Percentiles rank a stretch among this genome's conserved stretches.
These are phyloP conservation scores for Steinernema feltiae DNA, from an alignment of 1,140 invertebrate species.

Conservation along the genomic window DNA sequence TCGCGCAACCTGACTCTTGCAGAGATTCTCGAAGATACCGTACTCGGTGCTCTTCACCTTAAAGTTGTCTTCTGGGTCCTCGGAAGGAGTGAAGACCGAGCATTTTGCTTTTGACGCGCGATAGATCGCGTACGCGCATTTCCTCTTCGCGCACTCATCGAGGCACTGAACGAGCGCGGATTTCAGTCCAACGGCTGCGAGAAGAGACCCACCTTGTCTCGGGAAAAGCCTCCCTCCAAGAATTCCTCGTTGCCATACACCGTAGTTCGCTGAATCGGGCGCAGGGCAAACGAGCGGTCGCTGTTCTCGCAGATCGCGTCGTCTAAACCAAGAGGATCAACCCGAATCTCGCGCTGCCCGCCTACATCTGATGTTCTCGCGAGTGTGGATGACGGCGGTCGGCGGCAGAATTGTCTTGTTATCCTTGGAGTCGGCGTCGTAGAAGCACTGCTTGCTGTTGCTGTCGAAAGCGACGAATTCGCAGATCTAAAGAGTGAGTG, in stretches of 20 bases:
- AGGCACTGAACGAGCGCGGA: background rate
- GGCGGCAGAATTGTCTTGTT: background rate
- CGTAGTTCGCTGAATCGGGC: background rate
- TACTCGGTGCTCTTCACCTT: background rate
- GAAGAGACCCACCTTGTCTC: background rate
- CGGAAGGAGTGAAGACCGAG: background rate
- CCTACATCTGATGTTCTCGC: background rate
- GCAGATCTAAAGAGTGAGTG: background rate
- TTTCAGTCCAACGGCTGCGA: background rate
- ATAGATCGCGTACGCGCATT: background rate
- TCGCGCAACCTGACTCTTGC: background rate
- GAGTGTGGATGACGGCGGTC: background rate
- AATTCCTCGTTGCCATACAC: background rate
- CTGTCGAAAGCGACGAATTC: background rate
- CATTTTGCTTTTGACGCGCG: background rate
- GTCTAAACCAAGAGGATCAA: background rate
- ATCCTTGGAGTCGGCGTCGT: background rate
- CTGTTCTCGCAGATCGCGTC: background rate
- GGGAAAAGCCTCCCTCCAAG: background rate
- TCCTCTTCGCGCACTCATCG: background rate
- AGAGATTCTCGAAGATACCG: constrained; percentile 9
- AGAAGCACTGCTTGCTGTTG: background rate
- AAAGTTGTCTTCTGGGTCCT: background rate
- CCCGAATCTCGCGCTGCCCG: background rate
- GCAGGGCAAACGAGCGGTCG: background rate